Conservation (phyloP, 2,797 vertebrate genomes). For the Champsocephalus gunnari region DNA sequence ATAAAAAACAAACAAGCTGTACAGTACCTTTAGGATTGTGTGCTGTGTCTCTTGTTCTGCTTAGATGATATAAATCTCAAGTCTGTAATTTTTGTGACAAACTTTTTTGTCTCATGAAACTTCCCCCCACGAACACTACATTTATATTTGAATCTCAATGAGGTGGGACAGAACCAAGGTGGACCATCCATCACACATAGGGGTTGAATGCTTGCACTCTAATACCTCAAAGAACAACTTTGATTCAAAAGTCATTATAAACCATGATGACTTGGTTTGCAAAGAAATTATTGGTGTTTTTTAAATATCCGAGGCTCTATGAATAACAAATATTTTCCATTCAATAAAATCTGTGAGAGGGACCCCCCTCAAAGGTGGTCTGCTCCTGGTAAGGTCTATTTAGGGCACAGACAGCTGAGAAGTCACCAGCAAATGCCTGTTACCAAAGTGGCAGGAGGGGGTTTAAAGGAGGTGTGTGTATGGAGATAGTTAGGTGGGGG, state of each 20-base stretch:
- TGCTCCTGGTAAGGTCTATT: conserved; percentile 84
- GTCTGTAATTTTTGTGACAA: conserved; percentile 17
- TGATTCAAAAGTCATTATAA: neutral
- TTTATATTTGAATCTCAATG: conserved; percentile 80
- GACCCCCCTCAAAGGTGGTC: conserved; percentile 72
- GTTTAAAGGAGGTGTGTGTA: conserved; percentile 24
- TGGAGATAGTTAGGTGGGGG: conserved; percentile 10
- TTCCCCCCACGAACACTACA: conserved; percentile 47
- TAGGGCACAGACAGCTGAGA: conserved; percentile 87
- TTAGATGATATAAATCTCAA: conserved; percentile 31
- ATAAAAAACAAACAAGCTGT: conserved; percentile 3
- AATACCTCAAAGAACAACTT: neutral
- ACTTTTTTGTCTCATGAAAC: conserved; percentile 44
- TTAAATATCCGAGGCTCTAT: neutral
- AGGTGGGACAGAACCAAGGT: conserved; percentile 64
- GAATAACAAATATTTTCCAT: neutral
- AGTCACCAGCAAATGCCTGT: conserved; percentile 82
- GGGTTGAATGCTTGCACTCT: conserved; percentile 14
- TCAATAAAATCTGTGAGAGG: neutral
- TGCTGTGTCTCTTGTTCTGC: conserved; percentile 30
- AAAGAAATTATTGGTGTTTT: neutral
- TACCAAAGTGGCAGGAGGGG: conserved; percentile 55
- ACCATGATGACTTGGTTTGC: neutral
- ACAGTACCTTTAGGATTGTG: conserved; percentile 65
- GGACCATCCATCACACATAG: conserved; percentile 17